phyloP scores from a whole-genome alignment of 2,113 vertebrate species.

The Fulmarus glacialis region DNA sequence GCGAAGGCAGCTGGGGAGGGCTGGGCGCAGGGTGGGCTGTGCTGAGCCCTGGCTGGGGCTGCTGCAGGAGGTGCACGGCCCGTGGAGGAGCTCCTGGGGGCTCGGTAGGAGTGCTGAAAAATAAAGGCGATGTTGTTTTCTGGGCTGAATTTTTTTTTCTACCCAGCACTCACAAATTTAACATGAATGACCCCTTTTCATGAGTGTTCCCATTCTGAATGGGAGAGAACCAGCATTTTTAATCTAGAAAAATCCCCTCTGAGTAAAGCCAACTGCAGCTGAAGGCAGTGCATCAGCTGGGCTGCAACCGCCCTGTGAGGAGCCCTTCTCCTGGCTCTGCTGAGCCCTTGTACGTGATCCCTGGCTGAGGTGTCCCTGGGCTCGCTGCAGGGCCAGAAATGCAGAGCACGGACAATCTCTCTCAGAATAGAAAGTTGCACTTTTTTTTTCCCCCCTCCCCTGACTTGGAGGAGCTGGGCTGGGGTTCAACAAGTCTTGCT shows the following conservation, averaged over 20 bases:
- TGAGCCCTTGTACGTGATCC: rapidly evolving
- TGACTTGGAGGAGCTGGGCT: background rate
- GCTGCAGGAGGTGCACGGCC: background rate
- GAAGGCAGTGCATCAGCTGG: background rate
- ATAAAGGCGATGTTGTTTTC: background rate
- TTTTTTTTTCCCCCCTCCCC: background rate
- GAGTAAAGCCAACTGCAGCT: background rate
- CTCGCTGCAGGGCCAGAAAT: background rate
- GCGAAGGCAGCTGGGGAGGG: background rate
- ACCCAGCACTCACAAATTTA: background rate
- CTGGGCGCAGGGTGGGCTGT: background rate
- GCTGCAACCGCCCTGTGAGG: rapidly evolving
- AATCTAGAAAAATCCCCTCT: background rate
- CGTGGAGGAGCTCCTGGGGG: background rate
- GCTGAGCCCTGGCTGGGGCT: background rate
- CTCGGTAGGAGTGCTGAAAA: background rate
- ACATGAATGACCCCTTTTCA: background rate
- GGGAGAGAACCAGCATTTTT: background rate
- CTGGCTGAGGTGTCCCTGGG: background rate
- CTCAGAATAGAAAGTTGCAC: rapidly evolving
- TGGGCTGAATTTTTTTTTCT: background rate
- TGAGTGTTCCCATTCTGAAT: background rate
- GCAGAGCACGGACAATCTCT: rapidly evolving
- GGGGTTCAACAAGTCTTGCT: background rate
- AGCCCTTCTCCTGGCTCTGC: background rate